A percentile compares a stretch with the other conserved stretches of the same genome.
Evolutionary conservation across 2,888 invertebrate genomes (phyloP).

Genomic region (Rhagonycha fulva): DNA sequence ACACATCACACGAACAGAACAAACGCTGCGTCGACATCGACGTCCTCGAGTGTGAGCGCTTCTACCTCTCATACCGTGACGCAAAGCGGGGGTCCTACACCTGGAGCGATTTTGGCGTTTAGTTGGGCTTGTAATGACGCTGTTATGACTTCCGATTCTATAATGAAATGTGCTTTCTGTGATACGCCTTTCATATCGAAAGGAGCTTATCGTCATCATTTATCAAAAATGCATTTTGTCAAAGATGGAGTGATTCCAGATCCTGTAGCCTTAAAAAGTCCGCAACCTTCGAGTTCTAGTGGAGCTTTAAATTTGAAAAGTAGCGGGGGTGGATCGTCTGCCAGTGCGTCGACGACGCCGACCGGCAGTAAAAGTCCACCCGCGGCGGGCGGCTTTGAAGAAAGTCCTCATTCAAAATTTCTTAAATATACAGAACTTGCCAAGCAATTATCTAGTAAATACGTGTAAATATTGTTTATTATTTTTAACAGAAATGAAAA

Average conservation of each 20-base stretch:
- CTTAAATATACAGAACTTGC: slow-evolving; percentile 98
- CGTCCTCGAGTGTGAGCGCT: slow-evolving; percentile 42
- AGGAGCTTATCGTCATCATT: slow-evolving; percentile 94
- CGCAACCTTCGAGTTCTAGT: slow-evolving; percentile 46
- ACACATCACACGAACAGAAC: slow-evolving; percentile 64
- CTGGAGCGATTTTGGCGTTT: slow-evolving; percentile 85
- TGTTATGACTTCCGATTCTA: slow-evolving; percentile 81
- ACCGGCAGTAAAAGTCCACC: slow-evolving; percentile 52
- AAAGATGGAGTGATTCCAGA: slow-evolving; percentile 88
- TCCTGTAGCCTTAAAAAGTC: slow-evolving; percentile 64
- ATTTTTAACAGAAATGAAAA: slow-evolving; percentile 9
- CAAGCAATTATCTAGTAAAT: slow-evolving; percentile 96
- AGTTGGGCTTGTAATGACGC: slow-evolving; percentile 96
- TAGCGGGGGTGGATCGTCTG: slow-evolving; percentile 37
- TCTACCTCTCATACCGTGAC: slow-evolving; percentile 44
- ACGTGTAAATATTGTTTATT: slow-evolving; percentile 66
- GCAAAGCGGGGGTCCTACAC: slow-evolving; percentile 60
- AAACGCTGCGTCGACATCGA: slow-evolving; percentile 42
- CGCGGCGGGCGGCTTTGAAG: slow-evolving; percentile 69
- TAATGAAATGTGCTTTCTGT: slow-evolving; percentile 94
- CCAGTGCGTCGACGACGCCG: slow-evolving; percentile 27
- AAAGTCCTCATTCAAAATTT: slow-evolving; percentile 96
- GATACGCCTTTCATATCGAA: slow-evolving; percentile 96
- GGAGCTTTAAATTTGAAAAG: slow-evolving; percentile 37
- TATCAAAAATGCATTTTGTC: slow-evolving; percentile 94